Evolutionary conservation across 2,113 vertebrate genomes (phyloP).

Genomic region (Casuarius casuarius): DNA sequence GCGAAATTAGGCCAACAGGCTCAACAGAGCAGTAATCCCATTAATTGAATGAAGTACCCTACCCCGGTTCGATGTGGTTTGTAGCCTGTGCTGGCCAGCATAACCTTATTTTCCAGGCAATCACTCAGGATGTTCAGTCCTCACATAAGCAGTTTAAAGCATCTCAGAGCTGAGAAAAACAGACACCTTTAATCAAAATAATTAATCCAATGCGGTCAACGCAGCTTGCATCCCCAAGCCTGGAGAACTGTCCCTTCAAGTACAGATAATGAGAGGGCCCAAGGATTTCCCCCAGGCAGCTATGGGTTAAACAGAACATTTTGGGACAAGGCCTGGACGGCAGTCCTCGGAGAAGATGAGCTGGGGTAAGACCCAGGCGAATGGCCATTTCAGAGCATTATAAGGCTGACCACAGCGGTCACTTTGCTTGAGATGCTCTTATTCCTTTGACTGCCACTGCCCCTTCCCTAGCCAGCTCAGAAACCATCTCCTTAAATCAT

Average conservation of each 20-base stretch:
- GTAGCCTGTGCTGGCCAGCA: neutral
- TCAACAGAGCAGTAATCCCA: neutral
- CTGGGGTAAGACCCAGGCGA: neutral
- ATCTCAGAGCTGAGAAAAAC: neutral
- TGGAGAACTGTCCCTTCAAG: rapidly evolving
- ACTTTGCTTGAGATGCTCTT: neutral
- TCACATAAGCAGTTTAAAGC: constrained; percentile 24
- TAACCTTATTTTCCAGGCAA: neutral
- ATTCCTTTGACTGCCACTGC: neutral
- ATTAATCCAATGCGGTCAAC: neutral
- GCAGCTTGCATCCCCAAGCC: neutral
- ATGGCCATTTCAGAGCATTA: rapidly evolving
- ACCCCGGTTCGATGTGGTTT: neutral
- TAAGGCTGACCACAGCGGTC: neutral
- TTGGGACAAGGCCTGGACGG: neutral
- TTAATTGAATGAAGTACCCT: neutral
- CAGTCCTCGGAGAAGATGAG: neutral
- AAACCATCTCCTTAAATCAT: neutral
- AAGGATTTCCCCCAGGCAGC: neutral
- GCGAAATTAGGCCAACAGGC: neutral
- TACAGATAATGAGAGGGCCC: rapidly evolving
- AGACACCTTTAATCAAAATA: constrained; percentile 13
- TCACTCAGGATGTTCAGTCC: neutral
- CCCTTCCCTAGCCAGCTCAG: neutral
- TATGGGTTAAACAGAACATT: neutral